A percentile compares a stretch with the other conserved stretches of the same genome.
Conservation (phyloP, 2,797 vertebrate genomes). For the Bovichtus variegatus region DNA sequence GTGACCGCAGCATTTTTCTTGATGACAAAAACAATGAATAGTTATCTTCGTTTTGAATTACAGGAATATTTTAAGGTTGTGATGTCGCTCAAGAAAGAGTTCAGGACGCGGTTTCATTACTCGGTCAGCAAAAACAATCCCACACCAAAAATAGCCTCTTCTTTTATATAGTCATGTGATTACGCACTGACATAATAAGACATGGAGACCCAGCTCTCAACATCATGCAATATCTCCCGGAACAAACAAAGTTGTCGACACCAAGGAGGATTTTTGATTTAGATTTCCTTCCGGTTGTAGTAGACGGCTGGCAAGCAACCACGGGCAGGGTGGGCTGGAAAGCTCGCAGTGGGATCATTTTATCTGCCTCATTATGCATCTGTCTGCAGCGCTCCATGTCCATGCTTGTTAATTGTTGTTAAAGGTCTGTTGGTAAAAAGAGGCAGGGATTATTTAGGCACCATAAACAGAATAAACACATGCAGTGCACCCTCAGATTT, state of each 20-base stretch:
- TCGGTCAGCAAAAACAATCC: no score
- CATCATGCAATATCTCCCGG: slow-evolving; percentile 31
- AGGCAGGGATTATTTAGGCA: slow-evolving; percentile 86
- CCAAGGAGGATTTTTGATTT: slow-evolving; percentile 43
- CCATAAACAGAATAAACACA: slow-evolving; percentile 87
- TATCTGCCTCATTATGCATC: slow-evolving; percentile 85
- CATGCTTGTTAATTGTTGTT: slow-evolving; percentile 86
- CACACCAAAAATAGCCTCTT: slow-evolving; percentile 13
- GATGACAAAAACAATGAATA: background rate
- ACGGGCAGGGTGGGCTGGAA: slow-evolving; percentile 59
- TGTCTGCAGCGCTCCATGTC: slow-evolving; percentile 77
- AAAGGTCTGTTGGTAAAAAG: slow-evolving; percentile 86
- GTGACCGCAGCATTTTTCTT: background rate
- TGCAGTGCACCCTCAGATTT: slow-evolving; percentile 74
- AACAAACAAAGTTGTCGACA: slow-evolving; percentile 58
- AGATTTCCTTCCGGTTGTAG: slow-evolving; percentile 63
- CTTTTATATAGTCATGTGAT: slow-evolving; percentile 26
- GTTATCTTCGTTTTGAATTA: background rate
- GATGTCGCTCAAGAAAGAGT: no score
- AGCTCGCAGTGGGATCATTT: slow-evolving; percentile 78
- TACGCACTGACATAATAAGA: background rate
- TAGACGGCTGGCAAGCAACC: slow-evolving; percentile 52
- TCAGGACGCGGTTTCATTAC: no score
- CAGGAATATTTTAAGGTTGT: background rate
- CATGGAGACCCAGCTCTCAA: slow-evolving; percentile 7